These are phyloP conservation scores for Propithecus deckenii DNA, from an alignment of 2,797 vertebrate species.

Conservation along the genomic window DNA sequence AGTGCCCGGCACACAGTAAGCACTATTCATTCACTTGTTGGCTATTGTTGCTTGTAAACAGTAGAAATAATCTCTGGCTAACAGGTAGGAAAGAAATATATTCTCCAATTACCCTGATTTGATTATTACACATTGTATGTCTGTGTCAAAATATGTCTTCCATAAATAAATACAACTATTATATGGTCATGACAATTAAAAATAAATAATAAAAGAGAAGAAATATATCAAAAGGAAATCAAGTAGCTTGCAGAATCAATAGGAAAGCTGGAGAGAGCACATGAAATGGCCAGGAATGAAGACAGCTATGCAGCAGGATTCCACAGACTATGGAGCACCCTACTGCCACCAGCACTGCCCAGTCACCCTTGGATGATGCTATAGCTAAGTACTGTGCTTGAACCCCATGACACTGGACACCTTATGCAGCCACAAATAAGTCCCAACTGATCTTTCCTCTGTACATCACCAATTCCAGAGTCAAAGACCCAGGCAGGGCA, in stretches of 20 bases:
- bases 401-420: neutral
- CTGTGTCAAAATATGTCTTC: neutral
- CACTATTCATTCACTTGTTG: neutral
- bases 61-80: neutral
- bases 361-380: too few species aligned
- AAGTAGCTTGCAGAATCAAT: neutral
- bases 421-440: neutral
- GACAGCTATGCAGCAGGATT: neutral
- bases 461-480: neutral
- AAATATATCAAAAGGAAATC: neutral
- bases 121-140: neutral
- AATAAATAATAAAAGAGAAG: neutral
- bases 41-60: neutral
- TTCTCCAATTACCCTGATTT: neutral
- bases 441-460: neutral
- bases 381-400: accelerated
- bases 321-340: neutral
- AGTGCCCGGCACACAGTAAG: neutral
- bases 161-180: neutral
- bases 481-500: neutral
- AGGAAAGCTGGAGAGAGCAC: neutral
- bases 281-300: neutral
- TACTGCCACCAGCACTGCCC: neutral
- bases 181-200: neutral
- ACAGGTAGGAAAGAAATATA: neutral